phyloP scores from a whole-genome alignment of 1,140 invertebrate species.

The Eurosta solidaginis region DNA sequence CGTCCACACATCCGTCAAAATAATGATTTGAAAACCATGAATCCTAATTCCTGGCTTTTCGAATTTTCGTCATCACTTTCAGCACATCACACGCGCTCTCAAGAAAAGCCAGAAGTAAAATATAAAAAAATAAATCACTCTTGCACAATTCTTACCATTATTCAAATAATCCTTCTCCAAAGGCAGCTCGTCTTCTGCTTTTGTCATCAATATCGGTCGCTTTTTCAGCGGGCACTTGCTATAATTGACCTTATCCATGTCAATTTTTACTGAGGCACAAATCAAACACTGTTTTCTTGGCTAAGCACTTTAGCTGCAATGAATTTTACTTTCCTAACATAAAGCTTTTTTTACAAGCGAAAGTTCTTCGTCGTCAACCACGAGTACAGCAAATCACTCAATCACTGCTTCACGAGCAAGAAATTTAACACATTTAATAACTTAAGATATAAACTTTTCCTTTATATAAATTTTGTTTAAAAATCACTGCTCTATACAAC shows the following conservation, averaged over 20 bases:
- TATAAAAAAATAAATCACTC: too few species aligned
- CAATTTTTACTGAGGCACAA: neutral
- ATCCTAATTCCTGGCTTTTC: too few species aligned
- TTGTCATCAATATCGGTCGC: constrained; percentile 70
- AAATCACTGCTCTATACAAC: neutral
- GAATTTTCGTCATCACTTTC: too few species aligned
- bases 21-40: too few species aligned
- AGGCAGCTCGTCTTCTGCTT: constrained; percentile 58
- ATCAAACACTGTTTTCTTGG: neutral
- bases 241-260: constrained; percentile 55
- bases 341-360: neutral
- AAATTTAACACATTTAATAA: neutral
- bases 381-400: neutral
- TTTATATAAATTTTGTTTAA: too few species aligned
- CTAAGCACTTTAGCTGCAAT: neutral
- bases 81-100: too few species aligned
- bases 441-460: neutral
- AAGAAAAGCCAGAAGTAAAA: too few species aligned
- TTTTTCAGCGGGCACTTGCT: constrained; percentile 89
- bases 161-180: constrained; percentile 40
- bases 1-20: too few species aligned
- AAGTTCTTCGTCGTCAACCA: too few species aligned
- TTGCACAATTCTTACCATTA: constrained; percentile 43
- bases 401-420: neutral
- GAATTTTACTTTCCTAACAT: neutral